These are phyloP conservation scores for Erannis defoliaria DNA, from an alignment of 2,888 invertebrate species.

Conservation along the genomic window DNA sequence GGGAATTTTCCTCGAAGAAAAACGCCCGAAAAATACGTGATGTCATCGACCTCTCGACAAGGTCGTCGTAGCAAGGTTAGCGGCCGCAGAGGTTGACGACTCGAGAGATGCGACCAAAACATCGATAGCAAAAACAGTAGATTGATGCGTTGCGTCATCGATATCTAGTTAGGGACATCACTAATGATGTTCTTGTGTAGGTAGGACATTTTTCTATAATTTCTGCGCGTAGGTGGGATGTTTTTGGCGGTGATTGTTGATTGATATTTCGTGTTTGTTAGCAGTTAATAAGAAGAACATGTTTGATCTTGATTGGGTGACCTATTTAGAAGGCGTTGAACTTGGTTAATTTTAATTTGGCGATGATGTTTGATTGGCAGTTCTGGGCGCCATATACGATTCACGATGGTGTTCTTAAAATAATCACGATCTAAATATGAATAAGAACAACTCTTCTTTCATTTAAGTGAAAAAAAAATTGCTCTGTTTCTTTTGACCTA, in stretches of 20 bases:
- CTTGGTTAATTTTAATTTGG: background rate
- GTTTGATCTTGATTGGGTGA: slow-evolving; percentile 10
- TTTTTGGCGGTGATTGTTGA: slow-evolving; percentile 15
- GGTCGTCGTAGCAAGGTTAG: slow-evolving; percentile 75
- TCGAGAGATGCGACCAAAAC: slow-evolving; percentile 59
- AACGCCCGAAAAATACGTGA: slow-evolving; percentile 74
- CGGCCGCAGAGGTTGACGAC: slow-evolving; percentile 64
- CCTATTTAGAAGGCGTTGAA: slow-evolving; percentile 11
- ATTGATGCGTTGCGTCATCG: slow-evolving; percentile 46
- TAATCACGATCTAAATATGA: too few relatives aligned
- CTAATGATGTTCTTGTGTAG: slow-evolving; percentile 26
- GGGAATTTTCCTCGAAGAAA: slow-evolving; percentile 79
- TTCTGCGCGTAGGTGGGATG: slow-evolving; percentile 11
- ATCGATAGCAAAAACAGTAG: slow-evolving; percentile 45
- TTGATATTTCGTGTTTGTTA: slow-evolving; percentile 2
- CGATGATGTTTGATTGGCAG: background rate
- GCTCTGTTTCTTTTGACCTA: too few relatives aligned
- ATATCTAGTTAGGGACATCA: slow-evolving; percentile 38
- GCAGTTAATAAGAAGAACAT: slow-evolving; percentile 1
- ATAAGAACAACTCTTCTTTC: too few relatives aligned
- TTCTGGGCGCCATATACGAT: background rate
- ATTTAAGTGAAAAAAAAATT: too few relatives aligned
- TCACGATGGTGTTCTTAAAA: background rate
- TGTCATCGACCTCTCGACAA: slow-evolving; percentile 71
- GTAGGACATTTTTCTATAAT: slow-evolving; percentile 5